phyloP scores from a whole-genome alignment of 2,797 vertebrate species.

The Streptopelia turtur region DNA sequence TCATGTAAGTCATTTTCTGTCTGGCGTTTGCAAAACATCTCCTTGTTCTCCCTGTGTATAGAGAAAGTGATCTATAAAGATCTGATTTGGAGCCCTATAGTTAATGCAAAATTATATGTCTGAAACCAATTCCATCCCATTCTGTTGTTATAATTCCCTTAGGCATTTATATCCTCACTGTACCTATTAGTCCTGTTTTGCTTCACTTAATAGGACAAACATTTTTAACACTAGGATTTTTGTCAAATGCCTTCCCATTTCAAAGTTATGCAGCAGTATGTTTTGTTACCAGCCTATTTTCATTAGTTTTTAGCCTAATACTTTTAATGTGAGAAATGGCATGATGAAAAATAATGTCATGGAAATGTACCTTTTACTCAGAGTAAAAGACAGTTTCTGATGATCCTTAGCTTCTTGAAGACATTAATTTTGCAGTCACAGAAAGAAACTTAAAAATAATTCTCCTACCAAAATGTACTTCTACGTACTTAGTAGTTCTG shows the following conservation, averaged over 20 bases:
- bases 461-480: neutral
- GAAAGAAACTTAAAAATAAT: neutral
- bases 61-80: neutral
- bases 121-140: neutral
- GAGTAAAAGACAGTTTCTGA: neutral
- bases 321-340: neutral
- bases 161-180: neutral
- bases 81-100: neutral
- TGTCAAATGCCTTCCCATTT: neutral
- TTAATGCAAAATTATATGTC: neutral
- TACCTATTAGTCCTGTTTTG: neutral
- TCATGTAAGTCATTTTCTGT: neutral
- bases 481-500: neutral
- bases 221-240: neutral
- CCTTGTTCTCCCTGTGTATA: neutral
- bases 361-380: neutral
- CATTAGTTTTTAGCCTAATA: neutral
- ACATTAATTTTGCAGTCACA: neutral
- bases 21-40: conserved; percentile 9
- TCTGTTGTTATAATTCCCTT: neutral
- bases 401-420: neutral
- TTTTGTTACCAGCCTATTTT: neutral
- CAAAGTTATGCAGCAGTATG: neutral
- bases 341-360: neutral
- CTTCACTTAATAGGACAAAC: neutral